A percentile compares a stretch with the other conserved stretches of the same genome.
Conservation (phyloP, 2,797 vertebrate genomes). For the Pangasius larnaudii region DNA sequence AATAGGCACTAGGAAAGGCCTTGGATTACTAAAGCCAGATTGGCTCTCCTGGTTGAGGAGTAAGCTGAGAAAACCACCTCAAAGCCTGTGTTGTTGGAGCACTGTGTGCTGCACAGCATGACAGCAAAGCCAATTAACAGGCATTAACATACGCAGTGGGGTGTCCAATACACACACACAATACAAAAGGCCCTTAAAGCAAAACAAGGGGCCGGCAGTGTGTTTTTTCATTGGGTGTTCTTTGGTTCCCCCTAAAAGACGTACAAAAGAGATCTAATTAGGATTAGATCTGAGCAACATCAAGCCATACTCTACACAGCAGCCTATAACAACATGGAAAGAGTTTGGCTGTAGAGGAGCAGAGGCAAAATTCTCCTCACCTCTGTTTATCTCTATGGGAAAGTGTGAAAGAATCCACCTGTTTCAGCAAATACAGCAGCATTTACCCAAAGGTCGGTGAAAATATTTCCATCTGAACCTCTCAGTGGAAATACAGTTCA, state of each 20-base stretch:
- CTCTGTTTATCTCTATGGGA: background rate
- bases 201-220: constrained; percentile 58
- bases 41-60: constrained; percentile 11
- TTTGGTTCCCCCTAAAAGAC: constrained; percentile 52
- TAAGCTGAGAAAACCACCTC: constrained; percentile 46
- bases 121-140: constrained; percentile 65
- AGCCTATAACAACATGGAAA: constrained; percentile 37
- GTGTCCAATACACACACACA: constrained; percentile 53
- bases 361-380: background rate
- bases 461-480: background rate
- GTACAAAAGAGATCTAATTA: constrained; percentile 64
- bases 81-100: constrained; percentile 51
- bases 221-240: constrained; percentile 60
- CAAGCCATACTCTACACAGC: constrained; percentile 44
- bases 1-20: background rate
- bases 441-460: background rate
- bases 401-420: background rate
- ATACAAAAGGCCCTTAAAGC: constrained; percentile 52
- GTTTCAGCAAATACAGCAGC: background rate
- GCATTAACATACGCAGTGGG: constrained; percentile 63
- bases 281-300: constrained; percentile 46
- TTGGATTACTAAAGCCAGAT: constrained; percentile 2
- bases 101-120: constrained; percentile 55
- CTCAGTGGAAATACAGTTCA: background rate
- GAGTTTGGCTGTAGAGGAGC: background rate